phyloP scores from a whole-genome alignment of 2,888 invertebrate species.

The Sphaerophoria rueppellii region DNA sequence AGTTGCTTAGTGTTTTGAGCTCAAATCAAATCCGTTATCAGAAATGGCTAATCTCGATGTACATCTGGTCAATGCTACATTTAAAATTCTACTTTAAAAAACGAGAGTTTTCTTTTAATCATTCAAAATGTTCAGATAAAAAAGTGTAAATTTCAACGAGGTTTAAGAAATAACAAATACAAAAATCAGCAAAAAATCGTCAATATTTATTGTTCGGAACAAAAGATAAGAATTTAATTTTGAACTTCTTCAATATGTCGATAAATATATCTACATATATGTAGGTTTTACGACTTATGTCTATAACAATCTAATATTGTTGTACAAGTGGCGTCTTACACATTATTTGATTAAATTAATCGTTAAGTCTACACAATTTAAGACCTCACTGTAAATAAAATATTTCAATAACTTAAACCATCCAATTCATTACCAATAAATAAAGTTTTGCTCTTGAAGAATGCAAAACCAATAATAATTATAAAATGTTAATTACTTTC shows the following conservation, averaged over 20 bases:
- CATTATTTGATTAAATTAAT: slow-evolving; percentile 40
- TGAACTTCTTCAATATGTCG: slow-evolving; percentile 45
- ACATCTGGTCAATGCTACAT: not conserved
- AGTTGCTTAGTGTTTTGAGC: not conserved
- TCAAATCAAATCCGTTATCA: not conserved
- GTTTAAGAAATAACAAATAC: slow-evolving; percentile 11
- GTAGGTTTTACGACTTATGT: not conserved
- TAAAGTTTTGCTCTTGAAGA: not conserved
- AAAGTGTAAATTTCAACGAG: slow-evolving; percentile 7
- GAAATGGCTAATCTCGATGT: not conserved
- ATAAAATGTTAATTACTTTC: slow-evolving; percentile 29
- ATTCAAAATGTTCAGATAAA: slow-evolving; percentile 53
- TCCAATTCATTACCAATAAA: slow-evolving; percentile 24
- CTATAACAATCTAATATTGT: too few species aligned
- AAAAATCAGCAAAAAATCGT: slow-evolving; percentile 30
- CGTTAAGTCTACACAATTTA: slow-evolving; percentile 22
- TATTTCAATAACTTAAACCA: slow-evolving; percentile 30
- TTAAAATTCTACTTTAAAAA: not conserved
- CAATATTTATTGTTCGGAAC: slow-evolving; percentile 46
- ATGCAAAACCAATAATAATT: not conserved
- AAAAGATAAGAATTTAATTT: slow-evolving; percentile 39
- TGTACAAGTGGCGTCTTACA: not conserved
- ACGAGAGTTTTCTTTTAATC: slow-evolving; percentile 23
- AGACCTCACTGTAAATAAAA: slow-evolving; percentile 4
- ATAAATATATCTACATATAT: not conserved